Evolutionary conservation across 35 echinoderm and acorn worm genomes (phyloP).

Genomic region (Patiria miniata): DNA sequence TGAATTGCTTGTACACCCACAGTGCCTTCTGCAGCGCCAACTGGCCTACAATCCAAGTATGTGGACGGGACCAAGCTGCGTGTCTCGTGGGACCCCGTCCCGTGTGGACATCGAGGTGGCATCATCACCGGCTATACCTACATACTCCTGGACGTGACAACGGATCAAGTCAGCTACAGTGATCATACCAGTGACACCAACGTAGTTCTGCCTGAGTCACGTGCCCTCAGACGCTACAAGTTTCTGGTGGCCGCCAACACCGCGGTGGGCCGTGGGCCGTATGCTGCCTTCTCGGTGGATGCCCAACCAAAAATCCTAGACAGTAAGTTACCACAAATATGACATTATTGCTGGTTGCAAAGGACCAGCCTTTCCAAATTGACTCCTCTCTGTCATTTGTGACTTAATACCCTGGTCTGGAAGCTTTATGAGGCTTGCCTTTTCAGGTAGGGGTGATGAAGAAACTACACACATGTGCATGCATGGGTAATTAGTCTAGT

Average conservation of each 20-base stretch:
- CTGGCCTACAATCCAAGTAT: constrained; percentile 38
- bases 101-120: constrained; percentile 60
- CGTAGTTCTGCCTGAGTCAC: constrained; percentile 33
- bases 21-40: constrained; percentile 60
- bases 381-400: no score
- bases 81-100: constrained; percentile 57
- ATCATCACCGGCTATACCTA: constrained; percentile 61
- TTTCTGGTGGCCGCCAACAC: constrained; percentile 81
- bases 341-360: no score
- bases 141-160: constrained; percentile 74
- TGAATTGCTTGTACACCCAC: no score
- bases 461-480: no score
- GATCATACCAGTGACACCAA: constrained; percentile 39
- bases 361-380: no score
- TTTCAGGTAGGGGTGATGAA: no score
- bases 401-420: no score
- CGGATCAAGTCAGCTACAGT: constrained; percentile 56
- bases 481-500: no score
- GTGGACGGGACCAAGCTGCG: constrained; percentile 30
- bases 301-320: constrained; percentile 50
- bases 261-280: constrained; percentile 64
- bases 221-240: constrained; percentile 68
- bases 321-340: constrained; percentile 58
- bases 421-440: background rate
- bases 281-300: constrained; percentile 35